phyloP scores from a whole-genome alignment of 2,113 vertebrate species.

The Castor canadensis region DNA sequence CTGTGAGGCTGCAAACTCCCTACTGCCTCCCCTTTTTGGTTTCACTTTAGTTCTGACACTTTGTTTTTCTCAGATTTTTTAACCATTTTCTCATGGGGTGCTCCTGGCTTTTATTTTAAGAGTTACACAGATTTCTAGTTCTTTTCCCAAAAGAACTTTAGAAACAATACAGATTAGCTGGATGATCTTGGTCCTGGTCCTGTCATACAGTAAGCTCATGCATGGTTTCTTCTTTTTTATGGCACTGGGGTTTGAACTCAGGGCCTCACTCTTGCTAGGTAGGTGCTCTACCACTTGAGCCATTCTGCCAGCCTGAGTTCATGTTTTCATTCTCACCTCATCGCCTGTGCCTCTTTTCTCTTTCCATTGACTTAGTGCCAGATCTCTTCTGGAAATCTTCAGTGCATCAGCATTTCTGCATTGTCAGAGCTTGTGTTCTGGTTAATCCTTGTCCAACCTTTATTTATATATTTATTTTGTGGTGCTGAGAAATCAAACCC shows the following conservation, averaged over 20 bases:
- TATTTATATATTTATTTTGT: background rate
- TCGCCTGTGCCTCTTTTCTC: background rate
- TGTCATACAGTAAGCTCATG: background rate
- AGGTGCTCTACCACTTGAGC: no score
- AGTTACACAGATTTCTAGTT: constrained; percentile 37
- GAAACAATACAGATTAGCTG: background rate
- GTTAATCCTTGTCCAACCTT: background rate
- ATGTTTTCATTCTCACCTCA: background rate
- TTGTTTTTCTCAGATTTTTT: constrained; percentile 10
- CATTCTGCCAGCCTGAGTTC: no score
- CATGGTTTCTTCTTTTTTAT: no score
- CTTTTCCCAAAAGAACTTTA: constrained; percentile 2
- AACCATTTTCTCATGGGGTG: background rate
- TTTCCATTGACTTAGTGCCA: background rate
- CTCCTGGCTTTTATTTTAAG: constrained; percentile 32
- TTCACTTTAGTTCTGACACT: background rate
- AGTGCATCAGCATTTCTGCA: background rate
- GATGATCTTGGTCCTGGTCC: no score
- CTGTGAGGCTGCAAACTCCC: background rate
- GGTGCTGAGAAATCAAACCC: background rate
- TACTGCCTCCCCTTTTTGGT: background rate
- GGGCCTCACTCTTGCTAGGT: no score
- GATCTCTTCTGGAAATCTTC: constrained; percentile 16
- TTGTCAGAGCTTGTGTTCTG: background rate
- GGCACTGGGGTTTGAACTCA: no score